Evolutionary conservation across 2,797 vertebrate species (phyloP).

Genomic region (Diglossa cyanea): DNA sequence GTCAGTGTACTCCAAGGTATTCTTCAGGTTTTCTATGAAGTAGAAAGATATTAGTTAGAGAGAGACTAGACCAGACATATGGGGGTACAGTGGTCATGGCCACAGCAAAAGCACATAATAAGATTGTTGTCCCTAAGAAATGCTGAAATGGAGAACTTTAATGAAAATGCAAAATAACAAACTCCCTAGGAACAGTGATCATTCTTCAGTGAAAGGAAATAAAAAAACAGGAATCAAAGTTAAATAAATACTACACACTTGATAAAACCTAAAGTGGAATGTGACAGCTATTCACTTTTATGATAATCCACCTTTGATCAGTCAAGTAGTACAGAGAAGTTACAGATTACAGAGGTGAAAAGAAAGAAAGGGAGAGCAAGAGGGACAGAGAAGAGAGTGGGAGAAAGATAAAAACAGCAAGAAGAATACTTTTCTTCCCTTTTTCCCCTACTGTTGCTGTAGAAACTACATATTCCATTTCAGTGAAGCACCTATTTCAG

Average conservation of each 20-base stretch:
- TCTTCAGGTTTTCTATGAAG: background rate
- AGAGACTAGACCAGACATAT: background rate
- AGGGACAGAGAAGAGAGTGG: background rate
- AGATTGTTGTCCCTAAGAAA: background rate
- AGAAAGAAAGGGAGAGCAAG: background rate
- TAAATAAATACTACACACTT: background rate
- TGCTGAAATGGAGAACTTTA: background rate
- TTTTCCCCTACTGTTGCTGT: background rate
- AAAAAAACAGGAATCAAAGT: background rate
- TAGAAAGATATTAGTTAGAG: background rate
- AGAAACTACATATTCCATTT: background rate
- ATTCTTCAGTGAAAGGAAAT: background rate
- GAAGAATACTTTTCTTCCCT: background rate
- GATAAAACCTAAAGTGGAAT: background rate
- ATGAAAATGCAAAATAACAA: background rate
- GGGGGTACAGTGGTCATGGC: background rate
- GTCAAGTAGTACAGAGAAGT: background rate
- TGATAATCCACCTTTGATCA: background rate
- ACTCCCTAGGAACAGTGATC: background rate
- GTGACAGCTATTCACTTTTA: background rate
- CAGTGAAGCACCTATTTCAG: background rate
- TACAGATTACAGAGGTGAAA: background rate
- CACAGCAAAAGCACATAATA: background rate
- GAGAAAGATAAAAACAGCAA: background rate
- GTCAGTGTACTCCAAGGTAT: background rate